These are phyloP conservation scores for Gopherus evgoodei DNA, from an alignment of 2,113 vertebrate genomes.

Conservation along the genomic window DNA sequence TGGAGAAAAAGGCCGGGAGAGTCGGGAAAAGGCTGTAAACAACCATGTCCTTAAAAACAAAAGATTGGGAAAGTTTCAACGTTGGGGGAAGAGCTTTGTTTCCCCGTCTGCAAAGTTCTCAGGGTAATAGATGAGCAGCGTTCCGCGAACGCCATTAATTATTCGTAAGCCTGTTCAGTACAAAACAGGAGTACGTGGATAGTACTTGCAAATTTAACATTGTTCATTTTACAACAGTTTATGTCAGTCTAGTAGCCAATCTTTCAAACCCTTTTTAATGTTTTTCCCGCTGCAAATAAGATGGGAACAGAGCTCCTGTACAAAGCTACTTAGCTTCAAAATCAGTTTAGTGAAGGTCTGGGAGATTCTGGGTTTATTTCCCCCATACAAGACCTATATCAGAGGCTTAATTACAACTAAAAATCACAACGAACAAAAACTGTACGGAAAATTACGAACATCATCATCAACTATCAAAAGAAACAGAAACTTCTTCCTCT, in stretches of 20 bases:
- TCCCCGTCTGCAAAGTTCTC: conserved; percentile 30
- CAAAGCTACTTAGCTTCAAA: conserved; percentile 74
- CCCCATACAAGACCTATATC: conserved; percentile 27
- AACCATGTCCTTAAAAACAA: fast-evolving
- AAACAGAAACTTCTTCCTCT: conserved; percentile 3
- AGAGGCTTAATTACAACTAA: conserved; percentile 42
- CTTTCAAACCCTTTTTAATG: conserved; percentile 49
- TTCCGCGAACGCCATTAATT: conserved; percentile 19
- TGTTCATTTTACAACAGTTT: conserved; percentile 13
- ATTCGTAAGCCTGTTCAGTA: conserved; percentile 40
- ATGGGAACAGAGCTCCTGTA: conserved; percentile 55
- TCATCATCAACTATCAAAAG: conserved; percentile 36
- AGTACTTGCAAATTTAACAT: conserved; percentile 15
- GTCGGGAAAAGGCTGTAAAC: background rate
- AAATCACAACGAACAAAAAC: conserved; percentile 58
- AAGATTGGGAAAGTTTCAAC: background rate
- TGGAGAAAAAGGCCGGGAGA: background rate
- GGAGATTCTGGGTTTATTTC: conserved; percentile 47
- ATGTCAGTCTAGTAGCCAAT: conserved; percentile 56
- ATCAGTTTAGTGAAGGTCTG: conserved; percentile 69
- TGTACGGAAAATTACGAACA: conserved; percentile 55
- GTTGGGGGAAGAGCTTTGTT: conserved; percentile 33
- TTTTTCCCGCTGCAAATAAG: conserved; percentile 25
- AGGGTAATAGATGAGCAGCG: background rate
- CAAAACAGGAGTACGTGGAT: background rate